Evolutionary conservation across 2,888 invertebrate species (phyloP).

Genomic region (Agonopterix heracliana): DNA sequence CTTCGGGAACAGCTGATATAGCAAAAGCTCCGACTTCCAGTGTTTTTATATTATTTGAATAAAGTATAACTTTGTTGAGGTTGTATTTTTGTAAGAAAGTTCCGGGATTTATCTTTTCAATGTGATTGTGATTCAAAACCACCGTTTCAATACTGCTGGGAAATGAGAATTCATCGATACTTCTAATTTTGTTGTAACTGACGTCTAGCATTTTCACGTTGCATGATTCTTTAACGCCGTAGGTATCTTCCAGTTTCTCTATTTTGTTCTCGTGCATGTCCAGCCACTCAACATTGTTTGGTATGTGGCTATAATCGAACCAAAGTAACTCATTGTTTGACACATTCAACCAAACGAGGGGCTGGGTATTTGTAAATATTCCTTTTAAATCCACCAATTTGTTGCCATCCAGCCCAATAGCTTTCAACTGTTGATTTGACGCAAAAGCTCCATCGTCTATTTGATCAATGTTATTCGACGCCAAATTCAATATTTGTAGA

Average conservation of each 20-base stretch:
- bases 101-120: slow-evolving; percentile 81
- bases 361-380: slow-evolving; percentile 83
- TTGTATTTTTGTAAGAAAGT: slow-evolving; percentile 83
- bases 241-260: slow-evolving; percentile 83
- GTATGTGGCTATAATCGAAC: slow-evolving; percentile 89
- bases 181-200: slow-evolving; percentile 82
- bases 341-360: slow-evolving; percentile 87
- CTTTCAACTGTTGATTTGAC: slow-evolving; percentile 83
- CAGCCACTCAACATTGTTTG: slow-evolving; percentile 84
- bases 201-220: slow-evolving; percentile 86
- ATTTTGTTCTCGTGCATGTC: slow-evolving; percentile 89
- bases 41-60: slow-evolving; percentile 83
- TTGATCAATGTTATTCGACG: slow-evolving; percentile 85
- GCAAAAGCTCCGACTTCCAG: slow-evolving; percentile 84
- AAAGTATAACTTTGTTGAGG: slow-evolving; percentile 85
- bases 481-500: slow-evolving; percentile 86
- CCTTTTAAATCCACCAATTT: slow-evolving; percentile 86
- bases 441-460: slow-evolving; percentile 87
- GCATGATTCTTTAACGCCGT: slow-evolving; percentile 79
- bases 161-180: slow-evolving; percentile 80
- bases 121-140: slow-evolving; percentile 84
- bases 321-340: slow-evolving; percentile 85
- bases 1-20: slow-evolving; percentile 78
- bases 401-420: slow-evolving; percentile 86
- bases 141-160: slow-evolving; percentile 84